Evolutionary conservation across 2,113 vertebrate species (phyloP).

Genomic region (Theropithecus gelada): DNA sequence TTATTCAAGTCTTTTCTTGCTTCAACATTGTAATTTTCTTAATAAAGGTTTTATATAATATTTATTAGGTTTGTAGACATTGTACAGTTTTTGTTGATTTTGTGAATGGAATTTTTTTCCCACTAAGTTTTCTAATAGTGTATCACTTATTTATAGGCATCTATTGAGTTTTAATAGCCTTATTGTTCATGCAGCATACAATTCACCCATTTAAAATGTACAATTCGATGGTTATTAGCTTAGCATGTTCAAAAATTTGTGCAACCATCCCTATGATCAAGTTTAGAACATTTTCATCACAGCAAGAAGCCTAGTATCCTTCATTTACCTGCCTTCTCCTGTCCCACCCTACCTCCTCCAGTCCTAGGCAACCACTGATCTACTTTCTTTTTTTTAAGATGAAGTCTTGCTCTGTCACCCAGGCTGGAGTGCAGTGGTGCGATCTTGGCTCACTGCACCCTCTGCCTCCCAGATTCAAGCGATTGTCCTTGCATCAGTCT

Average conservation of each 20-base stretch:
- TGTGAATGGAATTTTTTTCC: background rate
- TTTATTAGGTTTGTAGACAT: background rate
- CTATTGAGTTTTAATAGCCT: background rate
- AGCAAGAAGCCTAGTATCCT: background rate
- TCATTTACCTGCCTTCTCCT: background rate
- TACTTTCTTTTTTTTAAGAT: background rate
- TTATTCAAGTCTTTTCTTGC: slow-evolving; percentile 6
- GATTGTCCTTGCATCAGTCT: too few species aligned
- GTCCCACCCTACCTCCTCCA: background rate
- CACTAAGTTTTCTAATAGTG: background rate
- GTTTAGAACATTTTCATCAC: background rate
- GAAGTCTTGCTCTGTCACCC: too few species aligned
- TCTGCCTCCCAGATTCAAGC: too few species aligned
- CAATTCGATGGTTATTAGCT: background rate
- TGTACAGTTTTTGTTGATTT: background rate
- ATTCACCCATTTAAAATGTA: background rate
- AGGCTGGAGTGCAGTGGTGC: too few species aligned
- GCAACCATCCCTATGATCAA: background rate
- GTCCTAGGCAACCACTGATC: background rate
- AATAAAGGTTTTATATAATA: background rate
- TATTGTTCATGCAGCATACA: background rate
- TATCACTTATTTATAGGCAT: background rate
- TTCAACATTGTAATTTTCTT: background rate
- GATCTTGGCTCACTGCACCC: too few species aligned
- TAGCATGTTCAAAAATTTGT: background rate